Evolutionary conservation across 1,140 invertebrate species (phyloP).

Genomic region (Potamilus streckersoni): DNA sequence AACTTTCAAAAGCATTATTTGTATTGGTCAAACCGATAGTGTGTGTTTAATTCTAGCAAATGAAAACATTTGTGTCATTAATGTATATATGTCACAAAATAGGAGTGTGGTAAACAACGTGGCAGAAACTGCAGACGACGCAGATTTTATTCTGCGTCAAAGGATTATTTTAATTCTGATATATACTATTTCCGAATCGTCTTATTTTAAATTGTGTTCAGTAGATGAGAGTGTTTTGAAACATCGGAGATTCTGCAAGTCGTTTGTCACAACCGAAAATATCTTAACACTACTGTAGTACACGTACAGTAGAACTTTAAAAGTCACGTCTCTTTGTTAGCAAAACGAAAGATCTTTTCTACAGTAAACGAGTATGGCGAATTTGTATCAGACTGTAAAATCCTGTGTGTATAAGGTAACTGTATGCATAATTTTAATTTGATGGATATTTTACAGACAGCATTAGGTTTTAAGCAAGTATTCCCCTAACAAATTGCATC

Average conservation of each 20-base stretch:
- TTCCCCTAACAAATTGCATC: no score
- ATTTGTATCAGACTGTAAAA: constrained; percentile 33
- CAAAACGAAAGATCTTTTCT: background rate
- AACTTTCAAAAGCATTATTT: background rate
- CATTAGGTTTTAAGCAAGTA: no score
- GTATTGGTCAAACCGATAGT: background rate
- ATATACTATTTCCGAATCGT: background rate
- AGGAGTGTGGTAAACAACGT: constrained; percentile 15
- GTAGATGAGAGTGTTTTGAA: background rate
- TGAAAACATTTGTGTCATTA: constrained; percentile 2
- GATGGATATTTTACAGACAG: no score
- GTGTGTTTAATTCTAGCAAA: background rate
- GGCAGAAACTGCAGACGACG: constrained; percentile 14
- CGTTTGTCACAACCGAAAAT: background rate
- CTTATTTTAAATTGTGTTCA: no score
- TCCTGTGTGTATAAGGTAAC: constrained; percentile 31
- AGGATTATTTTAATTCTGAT: no score
- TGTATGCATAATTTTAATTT: background rate
- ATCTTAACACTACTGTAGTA: background rate
- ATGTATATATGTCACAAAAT: background rate
- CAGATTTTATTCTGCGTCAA: background rate
- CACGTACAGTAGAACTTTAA: background rate
- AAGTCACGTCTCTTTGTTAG: background rate
- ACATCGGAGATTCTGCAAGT: background rate
- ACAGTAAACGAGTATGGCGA: constrained; percentile 23